Conservation (phyloP, 2,888 invertebrate genomes). For the Chymomyza amoena region DNA sequence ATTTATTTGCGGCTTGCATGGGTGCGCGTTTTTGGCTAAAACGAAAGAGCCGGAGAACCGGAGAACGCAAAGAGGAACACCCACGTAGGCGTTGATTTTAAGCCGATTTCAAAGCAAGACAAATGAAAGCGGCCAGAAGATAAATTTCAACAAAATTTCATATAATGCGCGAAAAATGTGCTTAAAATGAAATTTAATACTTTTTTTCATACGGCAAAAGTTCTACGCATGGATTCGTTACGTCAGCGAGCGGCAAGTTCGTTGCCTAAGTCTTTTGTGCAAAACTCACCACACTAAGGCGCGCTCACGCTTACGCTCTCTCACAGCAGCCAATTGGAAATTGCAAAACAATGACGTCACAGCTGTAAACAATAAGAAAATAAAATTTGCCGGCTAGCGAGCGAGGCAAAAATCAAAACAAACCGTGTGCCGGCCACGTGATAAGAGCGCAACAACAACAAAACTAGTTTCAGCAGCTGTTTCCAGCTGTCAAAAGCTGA, state of each 20-base stretch:
- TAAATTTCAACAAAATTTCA: constrained; percentile 34
- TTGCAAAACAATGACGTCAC: constrained; percentile 69
- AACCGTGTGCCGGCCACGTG: constrained; percentile 64
- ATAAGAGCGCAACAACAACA: constrained; percentile 25
- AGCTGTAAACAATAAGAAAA: constrained; percentile 55
- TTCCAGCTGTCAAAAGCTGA: constrained; percentile 45
- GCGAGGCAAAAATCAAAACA: constrained; percentile 64
- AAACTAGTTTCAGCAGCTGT: constrained; percentile 49
- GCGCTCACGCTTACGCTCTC: constrained; percentile 4
- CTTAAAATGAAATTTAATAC: constrained; percentile 61
- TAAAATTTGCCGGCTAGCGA: constrained; percentile 6
- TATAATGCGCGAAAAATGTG: constrained; percentile 49
- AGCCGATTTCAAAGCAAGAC: constrained; percentile 71
- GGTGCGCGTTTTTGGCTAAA: neutral
- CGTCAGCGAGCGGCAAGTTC: constrained; percentile 37
- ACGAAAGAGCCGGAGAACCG: no score
- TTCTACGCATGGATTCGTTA: constrained; percentile 10
- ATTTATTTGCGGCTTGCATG: constrained; percentile 42
- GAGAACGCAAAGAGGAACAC: constrained; percentile 48
- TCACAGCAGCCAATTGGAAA: constrained; percentile 49
- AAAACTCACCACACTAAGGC: constrained; percentile 41
- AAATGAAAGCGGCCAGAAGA: constrained; percentile 51
- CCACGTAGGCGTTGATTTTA: constrained; percentile 71
- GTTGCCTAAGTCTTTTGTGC: constrained; percentile 35
- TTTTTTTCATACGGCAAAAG: constrained; percentile 21